A percentile compares a stretch with the other conserved stretches of the same genome.
Conservation (phyloP, 2,888 invertebrate genomes). For the Emmelina monodactyla region DNA sequence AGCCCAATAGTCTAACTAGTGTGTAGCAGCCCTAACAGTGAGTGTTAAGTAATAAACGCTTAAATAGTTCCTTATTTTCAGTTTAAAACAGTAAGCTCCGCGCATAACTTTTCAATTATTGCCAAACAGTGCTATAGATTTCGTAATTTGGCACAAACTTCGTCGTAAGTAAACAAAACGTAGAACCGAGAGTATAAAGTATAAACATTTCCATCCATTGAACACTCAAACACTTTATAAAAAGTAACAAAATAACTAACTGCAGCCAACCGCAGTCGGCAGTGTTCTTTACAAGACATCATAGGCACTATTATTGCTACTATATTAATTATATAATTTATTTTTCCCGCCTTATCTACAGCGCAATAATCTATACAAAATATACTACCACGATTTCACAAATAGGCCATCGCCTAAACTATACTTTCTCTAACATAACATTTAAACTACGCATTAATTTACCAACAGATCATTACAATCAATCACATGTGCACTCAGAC, state of each 20-base stretch:
- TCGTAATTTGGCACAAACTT: slow-evolving; percentile 46
- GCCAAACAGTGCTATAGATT: slow-evolving; percentile 37
- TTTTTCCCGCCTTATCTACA: slow-evolving; percentile 48
- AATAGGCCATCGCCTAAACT: slow-evolving; percentile 45
- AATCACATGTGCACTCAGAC: slow-evolving; percentile 17
- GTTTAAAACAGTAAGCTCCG: slow-evolving; percentile 7
- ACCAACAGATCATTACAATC: slow-evolving; percentile 29
- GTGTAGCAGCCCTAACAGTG: no score
- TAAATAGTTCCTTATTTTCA: not conserved
- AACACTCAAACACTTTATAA: slow-evolving; percentile 56
- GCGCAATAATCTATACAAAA: slow-evolving; percentile 59
- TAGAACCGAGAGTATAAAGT: slow-evolving; percentile 28
- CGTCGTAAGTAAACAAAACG: slow-evolving; percentile 27
- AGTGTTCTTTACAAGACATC: slow-evolving; percentile 55
- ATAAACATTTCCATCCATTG: slow-evolving; percentile 28
- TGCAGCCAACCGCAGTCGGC: slow-evolving; percentile 32
- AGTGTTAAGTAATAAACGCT: not conserved
- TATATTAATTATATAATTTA: slow-evolving; percentile 60
- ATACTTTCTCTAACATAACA: slow-evolving; percentile 52
- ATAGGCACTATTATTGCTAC: slow-evolving; percentile 65
- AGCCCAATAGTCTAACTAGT: no score
- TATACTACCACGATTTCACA: slow-evolving; percentile 59
- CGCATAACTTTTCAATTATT: slow-evolving; percentile 24
- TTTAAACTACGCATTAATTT: slow-evolving; percentile 45
- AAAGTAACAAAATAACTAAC: slow-evolving; percentile 54